Base-by-base conservation (phyloP, 2,797 vertebrate genomes). In the Ceryle rudis region DNA sequence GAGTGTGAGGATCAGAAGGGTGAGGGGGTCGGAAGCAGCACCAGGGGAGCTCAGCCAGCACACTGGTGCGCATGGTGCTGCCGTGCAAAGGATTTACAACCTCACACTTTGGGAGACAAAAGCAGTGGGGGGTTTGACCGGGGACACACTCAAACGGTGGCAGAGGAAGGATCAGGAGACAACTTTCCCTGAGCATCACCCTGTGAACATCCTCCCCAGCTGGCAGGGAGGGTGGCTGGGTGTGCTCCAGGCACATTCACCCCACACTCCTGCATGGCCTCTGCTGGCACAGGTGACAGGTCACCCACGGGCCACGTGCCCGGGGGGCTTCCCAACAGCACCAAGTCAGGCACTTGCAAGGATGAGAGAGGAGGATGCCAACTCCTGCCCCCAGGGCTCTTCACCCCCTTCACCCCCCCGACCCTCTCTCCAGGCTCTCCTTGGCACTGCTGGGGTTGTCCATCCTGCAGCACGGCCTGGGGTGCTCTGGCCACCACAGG, bases 401-500 rank as follows among this genome's bases (percentile, higher is more conserved):
- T 88, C 39, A 57, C 35, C 12, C 49, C 22, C 35, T 94, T 29
- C 11, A 55, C 2, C 2, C 3, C 46, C 60, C 14, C 15, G 52
- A 31, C 17, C 6, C 9, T 52, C 28, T 47, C 46, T 16, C 2
- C 14, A 61, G 31, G 35, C 35, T 65, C 69, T 70, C 31, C 39
- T 66, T 4, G 3, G 11, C 46, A 37, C 51, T 81, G 18, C 20
- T 4, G 2, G 12, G 19, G 4, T 3, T 5, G 14, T 62, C 67
- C 6, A 8, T 86, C 58, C 64, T 64, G 35, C 31, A 41, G 44
- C 35, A 41, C 2, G 3, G 23, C 6, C 70, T 61, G 81, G 13
- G 11, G 21, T 91, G 33, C 46, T 84, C 9, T 54, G 60, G 19
- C 33, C 2, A 6, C 0, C 0, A 37, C 0, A 0, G n/a, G 49